These are phyloP conservation scores for Odontothrips loti DNA, from an alignment of 2,888 invertebrate species.

Conservation along the genomic window DNA sequence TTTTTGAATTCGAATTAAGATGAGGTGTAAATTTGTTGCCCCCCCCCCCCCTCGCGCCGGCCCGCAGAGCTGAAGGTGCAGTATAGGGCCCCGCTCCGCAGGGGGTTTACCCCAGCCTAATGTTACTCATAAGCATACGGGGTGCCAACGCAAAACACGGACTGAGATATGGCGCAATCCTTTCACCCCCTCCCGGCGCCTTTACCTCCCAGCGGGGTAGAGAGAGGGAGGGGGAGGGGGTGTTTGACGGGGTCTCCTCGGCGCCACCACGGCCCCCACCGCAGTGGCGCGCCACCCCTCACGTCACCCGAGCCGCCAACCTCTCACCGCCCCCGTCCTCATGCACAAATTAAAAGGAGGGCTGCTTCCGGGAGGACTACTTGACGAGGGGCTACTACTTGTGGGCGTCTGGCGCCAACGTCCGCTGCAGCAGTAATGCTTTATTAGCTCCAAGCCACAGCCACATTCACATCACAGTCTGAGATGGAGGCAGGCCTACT, in stretches of 20 bases:
- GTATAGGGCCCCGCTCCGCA: too few species aligned
- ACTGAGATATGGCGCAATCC: slow-evolving; percentile 12
- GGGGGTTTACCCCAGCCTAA: not conserved
- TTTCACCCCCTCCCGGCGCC: not conserved
- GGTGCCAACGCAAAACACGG: slow-evolving; percentile 6
- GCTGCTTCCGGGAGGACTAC: too few species aligned
- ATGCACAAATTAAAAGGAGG: slow-evolving; percentile 7
- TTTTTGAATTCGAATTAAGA: too few species aligned
- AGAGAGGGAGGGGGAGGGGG: not conserved
- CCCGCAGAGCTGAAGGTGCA: too few species aligned
- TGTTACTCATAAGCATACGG: slow-evolving; percentile 16
- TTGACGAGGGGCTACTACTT: too few species aligned
- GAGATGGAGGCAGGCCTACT: too few species aligned
- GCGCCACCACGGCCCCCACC: not conserved
- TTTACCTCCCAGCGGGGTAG: not conserved
- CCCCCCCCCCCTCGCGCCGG: too few species aligned
- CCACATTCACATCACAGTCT: too few species aligned
- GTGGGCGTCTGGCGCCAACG: too few species aligned
- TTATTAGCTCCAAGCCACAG: too few species aligned
- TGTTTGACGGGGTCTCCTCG: not conserved
- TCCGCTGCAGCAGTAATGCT: too few species aligned
- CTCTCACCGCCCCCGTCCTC: not conserved
- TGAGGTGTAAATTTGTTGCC: too few species aligned
- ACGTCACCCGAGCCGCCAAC: not conserved
- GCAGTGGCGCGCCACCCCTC: not conserved